Evolutionary conservation across 1,140 invertebrate species (phyloP), one percentile per base, ranked within the genome.

Genomic region (Cydia fagiglandana): DNA sequence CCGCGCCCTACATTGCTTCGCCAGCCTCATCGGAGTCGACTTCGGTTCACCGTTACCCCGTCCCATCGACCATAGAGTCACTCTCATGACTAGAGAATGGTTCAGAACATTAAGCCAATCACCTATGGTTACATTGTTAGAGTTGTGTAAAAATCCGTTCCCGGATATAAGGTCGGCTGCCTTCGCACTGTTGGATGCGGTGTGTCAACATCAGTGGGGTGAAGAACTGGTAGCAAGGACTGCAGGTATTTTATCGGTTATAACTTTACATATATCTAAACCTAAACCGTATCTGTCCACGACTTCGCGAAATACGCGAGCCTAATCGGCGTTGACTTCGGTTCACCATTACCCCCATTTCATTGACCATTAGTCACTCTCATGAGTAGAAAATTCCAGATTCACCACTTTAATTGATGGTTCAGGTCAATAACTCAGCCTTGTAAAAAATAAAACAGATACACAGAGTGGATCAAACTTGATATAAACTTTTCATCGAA

Each of bases 151-250:
- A 64, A 94, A 95, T 83, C 96, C 96, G n/a, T 96, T 96, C 80
- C 86, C 93, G 3, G 95, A 96, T 68, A 88, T 96, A 1, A 94
- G 94, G 78, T 73, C 94, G 20, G 91, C 94, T 50, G 94, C 93
- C 15, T 86, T 95, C 47, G 82, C 79, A 12, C 83, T 96, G 6
- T 84, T 96, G 0, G 88, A 93, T 81, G 89, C 93, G 0, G 77
- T 96, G 15, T 94, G 94, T 10, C 83, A 91, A 53, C 94, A 94
- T 81, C 83, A 86, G 2, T 96, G 96, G 95, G 95, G 95, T 56
- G 93, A 95, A 82, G 88, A 93, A 76, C 81, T 94, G n/a, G 92
- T 96, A 7, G 94, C 94, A 75, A 84, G 87, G 68, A 93, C 94
- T 73, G 94, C 95, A 82, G 94, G 94, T 94, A 87, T 73, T 75